Evolutionary conservation across 1,140 invertebrate genomes (phyloP), one percentile per base, ranked within the genome.

Genomic region (Procambarus clarkii): DNA sequence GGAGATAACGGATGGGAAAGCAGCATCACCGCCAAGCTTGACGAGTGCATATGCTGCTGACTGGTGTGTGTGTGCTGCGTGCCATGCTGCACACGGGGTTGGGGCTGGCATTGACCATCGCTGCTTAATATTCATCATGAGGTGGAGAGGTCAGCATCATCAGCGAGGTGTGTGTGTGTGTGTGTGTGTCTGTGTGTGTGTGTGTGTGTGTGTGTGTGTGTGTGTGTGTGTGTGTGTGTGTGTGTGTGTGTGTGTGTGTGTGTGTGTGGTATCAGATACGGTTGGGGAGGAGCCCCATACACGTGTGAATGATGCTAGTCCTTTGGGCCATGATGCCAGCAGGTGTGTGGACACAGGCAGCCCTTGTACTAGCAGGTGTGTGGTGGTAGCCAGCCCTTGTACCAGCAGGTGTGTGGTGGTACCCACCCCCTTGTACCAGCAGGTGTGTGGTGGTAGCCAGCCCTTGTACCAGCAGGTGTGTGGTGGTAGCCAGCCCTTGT

Each of bases 281-380:
- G 34, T 34, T 34, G 34, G 34, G 34, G 18, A 44, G n/a, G n/a
- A 82, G 34, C 7, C n/a, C 7, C 76, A 0, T 0, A 0, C 9
- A 15, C 45, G 45, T 50, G 34, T 54, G 81, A 83, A 9, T 34
- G 81, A 83, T 45, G 81, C 81, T 83, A 83, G 81, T 69, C 81
- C 24, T 18, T 2, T 83, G 81, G 69, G 80, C 80, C 80, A 82
- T 82, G 50, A n/a, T 69, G 64, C 64, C 4, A 21, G 18, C 34
- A 21, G 15, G 3, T 2, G 0, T 69, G 60, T n/a, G 21, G 18
- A 1, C 4, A 15, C 2, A 69, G 11, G 11, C 9, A 69, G 4
- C 15, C 13, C 21, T 15, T 21, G 60, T 21, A 69, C 15, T 15
- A 69, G n/a, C n/a, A n/a, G n/a, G n/a, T n/a, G n/a, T n/a, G n/a